Evolutionary conservation across 2,797 vertebrate genomes (phyloP), one percentile per base, ranked within the genome.

Genomic region (Muscicapa comitata): DNA sequence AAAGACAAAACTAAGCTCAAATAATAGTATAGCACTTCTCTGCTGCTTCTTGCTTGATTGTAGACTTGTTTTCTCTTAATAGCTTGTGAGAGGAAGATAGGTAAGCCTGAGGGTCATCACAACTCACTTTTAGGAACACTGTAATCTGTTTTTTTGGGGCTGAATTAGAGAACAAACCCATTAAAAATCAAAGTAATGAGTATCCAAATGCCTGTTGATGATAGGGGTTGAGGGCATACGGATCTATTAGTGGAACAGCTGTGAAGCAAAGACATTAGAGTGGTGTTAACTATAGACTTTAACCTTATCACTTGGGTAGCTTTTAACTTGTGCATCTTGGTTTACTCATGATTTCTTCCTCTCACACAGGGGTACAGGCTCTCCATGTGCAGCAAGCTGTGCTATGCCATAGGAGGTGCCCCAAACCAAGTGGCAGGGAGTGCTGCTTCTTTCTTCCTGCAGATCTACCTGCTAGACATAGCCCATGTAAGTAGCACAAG

Each of bases 381-480:
- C 84, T 98, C 99, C 0, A 74, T 99, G 68, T 98, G 98, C 74
- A 98, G 97, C 50, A 99, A 99, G 85, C 23, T 99, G 47, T 99
- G 99, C 95, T 99, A 99, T 15, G 99, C 99, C 62, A 98, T 99
- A 28, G 99, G 99, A 25, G 99, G 99, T 5, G 98, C 98, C 4
- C 99, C 99, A 57, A 99, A 99, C 95, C 99, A 99, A 93, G 98
- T 99, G 90, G 99, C 99, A 7, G 98, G 98, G 82, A 99, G 99
- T 9, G 99, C 99, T 65, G 98, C 98, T 1, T 98, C 99, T 45
- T 99, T 99, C 97, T 99, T 99, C 97, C 98, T 99, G 74, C 99
- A 99, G 92, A 99, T 99, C 96, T 99, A 99, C 98, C 98, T 99
- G 94, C 98, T 99, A 1, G 99, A 99, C 47, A 98, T 99, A 31